These are phyloP conservation scores for Nanorana parkeri DNA, from an alignment of 2,113 vertebrate species.

Conservation along the genomic window DNA sequence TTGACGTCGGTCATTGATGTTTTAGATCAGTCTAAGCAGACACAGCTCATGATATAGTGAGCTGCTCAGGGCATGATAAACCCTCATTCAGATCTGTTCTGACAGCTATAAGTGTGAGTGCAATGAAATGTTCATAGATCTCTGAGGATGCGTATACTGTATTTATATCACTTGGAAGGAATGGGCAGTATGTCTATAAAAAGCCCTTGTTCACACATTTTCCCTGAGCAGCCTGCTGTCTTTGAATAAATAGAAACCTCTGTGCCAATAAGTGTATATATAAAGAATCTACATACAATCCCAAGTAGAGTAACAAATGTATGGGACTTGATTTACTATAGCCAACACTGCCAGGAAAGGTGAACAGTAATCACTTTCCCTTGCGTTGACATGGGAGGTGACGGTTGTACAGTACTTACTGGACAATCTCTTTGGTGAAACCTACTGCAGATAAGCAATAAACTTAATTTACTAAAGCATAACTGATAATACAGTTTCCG, in stretches of 20 bases:
- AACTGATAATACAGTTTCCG: too few species aligned
- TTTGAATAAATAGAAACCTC: neutral
- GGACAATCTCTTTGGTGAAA: too few species aligned
- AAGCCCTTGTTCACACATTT: neutral
- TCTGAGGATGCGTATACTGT: neutral
- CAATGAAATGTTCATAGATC: neutral
- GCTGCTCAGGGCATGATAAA: constrained; percentile 1
- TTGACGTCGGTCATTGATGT: neutral
- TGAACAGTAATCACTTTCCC: too few species aligned
- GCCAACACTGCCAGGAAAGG: too few species aligned
- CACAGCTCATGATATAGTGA: neutral
- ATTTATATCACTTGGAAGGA: neutral
- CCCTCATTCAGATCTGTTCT: neutral
- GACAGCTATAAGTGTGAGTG: neutral
- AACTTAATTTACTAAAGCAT: too few species aligned
- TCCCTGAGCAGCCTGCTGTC: neutral
- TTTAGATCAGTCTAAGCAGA: constrained; percentile 14
- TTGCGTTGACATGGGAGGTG: too few species aligned
- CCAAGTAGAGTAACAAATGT: too few species aligned
- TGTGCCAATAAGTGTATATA: too few species aligned
- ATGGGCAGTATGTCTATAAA: neutral
- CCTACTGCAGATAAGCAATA: too few species aligned
- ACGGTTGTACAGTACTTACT: too few species aligned
- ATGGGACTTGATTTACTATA: too few species aligned
- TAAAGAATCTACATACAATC: too few species aligned